Evolutionary conservation across 2,888 invertebrate species (phyloP).

Genomic region (Ornithoptera priamus): DNA sequence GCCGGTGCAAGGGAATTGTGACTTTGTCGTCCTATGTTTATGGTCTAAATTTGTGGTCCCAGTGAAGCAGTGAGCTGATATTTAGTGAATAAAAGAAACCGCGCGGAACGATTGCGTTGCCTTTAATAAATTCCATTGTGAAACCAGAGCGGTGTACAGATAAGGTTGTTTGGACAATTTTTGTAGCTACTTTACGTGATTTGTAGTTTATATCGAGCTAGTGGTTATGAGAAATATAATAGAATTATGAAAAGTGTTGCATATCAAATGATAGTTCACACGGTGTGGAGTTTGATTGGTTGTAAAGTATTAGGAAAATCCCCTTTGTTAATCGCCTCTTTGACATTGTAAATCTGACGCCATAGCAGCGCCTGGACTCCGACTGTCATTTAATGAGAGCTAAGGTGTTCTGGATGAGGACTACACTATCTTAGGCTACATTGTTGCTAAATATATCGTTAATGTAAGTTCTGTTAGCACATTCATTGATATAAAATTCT

Average conservation of each 20-base stretch:
- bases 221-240: conserved; percentile 16
- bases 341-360: too few relatives aligned
- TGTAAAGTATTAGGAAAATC: too few relatives aligned
- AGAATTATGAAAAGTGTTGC: conserved; percentile 11
- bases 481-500: too few relatives aligned
- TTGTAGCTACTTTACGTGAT: conserved; percentile 28
- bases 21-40: neutral
- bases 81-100: conserved; percentile 29
- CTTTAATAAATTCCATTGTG: conserved; percentile 39
- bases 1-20: neutral
- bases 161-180: conserved; percentile 32
- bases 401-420: too few relatives aligned
- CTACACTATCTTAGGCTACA: too few relatives aligned
- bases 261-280: too few relatives aligned
- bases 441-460: too few relatives aligned
- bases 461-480: too few relatives aligned
- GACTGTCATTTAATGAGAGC: too few relatives aligned
- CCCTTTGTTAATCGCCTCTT: too few relatives aligned
- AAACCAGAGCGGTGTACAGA: conserved; percentile 39
- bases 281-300: too few relatives aligned
- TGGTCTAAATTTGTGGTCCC: neutral
- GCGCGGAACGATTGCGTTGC: conserved; percentile 34
- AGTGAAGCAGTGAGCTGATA: conserved; percentile 1
- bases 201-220: conserved; percentile 16
- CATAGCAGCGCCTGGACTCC: too few relatives aligned